These are phyloP conservation scores for Uloborus diversus DNA, from an alignment of 1,140 invertebrate genomes.

Conservation along the genomic window DNA sequence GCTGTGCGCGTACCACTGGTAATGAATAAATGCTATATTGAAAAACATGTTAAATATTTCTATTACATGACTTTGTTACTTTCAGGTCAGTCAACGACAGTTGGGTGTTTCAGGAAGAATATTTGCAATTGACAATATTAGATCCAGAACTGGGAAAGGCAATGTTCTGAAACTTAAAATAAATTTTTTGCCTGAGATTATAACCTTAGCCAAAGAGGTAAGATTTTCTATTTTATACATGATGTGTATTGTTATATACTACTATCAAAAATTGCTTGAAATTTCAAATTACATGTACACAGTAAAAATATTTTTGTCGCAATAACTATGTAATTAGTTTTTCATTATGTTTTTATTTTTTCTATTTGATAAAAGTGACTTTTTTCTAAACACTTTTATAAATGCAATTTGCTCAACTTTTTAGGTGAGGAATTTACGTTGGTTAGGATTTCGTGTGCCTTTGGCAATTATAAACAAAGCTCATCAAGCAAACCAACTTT, in stretches of 20 bases:
- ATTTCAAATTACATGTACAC: background rate
- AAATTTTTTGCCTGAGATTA: constrained; percentile 98
- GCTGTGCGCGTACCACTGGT: too few relatives aligned
- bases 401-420: background rate
- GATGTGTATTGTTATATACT: too few relatives aligned
- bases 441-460: constrained; percentile 95
- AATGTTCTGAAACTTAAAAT: constrained; percentile 93
- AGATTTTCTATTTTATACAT: too few relatives aligned
- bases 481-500: constrained; percentile 97
- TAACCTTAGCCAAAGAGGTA: constrained; percentile 96
- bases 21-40: too few relatives aligned
- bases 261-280: background rate
- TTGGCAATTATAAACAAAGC: constrained; percentile 98
- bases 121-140: constrained; percentile 85
- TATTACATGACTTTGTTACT: too few relatives aligned
- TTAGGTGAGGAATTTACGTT: constrained; percentile 94
- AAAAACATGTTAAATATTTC: too few relatives aligned
- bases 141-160: constrained; percentile 83
- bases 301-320: background rate
- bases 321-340: background rate
- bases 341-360: background rate
- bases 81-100: constrained; percentile 88
- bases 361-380: background rate
- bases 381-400: background rate
- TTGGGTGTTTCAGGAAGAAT: constrained; percentile 92